These are phyloP conservation scores for Dryobotodes eremita DNA, from an alignment of 2,888 invertebrate genomes.

Conservation along the genomic window DNA sequence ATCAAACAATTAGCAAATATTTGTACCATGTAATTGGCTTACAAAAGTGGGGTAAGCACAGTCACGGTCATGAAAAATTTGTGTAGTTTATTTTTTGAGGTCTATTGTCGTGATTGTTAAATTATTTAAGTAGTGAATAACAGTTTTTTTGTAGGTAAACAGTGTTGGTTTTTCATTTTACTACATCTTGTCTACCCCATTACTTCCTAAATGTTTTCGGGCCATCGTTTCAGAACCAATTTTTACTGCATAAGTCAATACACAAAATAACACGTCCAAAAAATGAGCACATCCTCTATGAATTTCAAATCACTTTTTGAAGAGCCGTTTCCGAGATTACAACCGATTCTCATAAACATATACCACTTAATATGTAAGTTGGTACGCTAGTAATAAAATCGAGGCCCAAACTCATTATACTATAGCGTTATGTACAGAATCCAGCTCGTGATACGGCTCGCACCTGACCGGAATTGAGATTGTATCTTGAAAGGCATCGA, in stretches of 20 bases:
- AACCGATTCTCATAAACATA: slow-evolving; percentile 63
- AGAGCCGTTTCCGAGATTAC: slow-evolving; percentile 61
- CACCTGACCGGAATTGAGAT: slow-evolving; percentile 71
- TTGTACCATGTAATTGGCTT: slow-evolving; percentile 79
- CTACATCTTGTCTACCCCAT: too few species aligned
- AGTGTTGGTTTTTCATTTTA: not conserved
- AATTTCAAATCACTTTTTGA: slow-evolving; percentile 60
- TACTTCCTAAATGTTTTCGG: not conserved
- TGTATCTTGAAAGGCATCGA: slow-evolving; percentile 55
- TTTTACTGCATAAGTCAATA: not conserved
- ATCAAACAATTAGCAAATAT: slow-evolving; percentile 85
- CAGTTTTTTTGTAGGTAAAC: not conserved
- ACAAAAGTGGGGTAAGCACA: slow-evolving; percentile 59
- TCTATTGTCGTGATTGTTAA: slow-evolving; percentile 23
- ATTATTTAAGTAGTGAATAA: slow-evolving; percentile 1
- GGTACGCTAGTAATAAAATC: slow-evolving; percentile 61
- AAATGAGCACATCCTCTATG: slow-evolving; percentile 32
- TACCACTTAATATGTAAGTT: slow-evolving; percentile 66
- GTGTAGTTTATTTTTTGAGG: slow-evolving; percentile 48
- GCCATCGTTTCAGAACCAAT: not conserved
- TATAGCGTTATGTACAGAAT: slow-evolving; percentile 62
- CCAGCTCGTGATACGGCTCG: slow-evolving; percentile 61
- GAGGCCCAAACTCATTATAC: slow-evolving; percentile 60
- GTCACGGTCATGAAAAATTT: slow-evolving; percentile 66
- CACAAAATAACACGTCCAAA: slow-evolving; percentile 11